phyloP scores from a whole-genome alignment of 2,113 vertebrate species.

The Turnix velox region DNA sequence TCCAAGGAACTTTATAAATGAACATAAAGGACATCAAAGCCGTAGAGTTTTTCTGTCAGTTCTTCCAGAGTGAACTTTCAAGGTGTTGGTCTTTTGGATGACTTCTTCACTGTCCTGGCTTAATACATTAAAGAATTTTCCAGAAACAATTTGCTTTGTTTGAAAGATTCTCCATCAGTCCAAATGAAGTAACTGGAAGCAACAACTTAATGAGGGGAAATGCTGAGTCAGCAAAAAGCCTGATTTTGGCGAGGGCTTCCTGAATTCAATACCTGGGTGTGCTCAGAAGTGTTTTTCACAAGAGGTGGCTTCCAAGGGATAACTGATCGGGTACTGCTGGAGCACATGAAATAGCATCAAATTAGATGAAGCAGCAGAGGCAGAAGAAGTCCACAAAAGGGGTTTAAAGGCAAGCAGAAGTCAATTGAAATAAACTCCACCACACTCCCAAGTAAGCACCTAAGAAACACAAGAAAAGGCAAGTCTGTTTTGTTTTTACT shows the following conservation, averaged over 20 bases:
- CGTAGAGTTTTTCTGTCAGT: neutral
- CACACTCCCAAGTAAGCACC: neutral
- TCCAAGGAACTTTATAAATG: neutral
- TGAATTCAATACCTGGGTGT: neutral
- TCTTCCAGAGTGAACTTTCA: neutral
- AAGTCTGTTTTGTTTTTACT: rapidly evolving
- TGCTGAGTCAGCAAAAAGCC: neutral
- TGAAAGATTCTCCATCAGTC: neutral
- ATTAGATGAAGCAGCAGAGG: neutral
- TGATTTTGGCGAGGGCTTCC: neutral
- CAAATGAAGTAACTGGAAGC: neutral
- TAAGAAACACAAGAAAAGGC: neutral
- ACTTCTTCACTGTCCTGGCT: neutral
- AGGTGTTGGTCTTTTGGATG: neutral
- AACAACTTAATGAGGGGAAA: neutral
- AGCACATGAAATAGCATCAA: neutral
- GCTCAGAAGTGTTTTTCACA: neutral
- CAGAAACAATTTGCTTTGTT: neutral
- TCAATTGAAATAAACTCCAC: neutral
- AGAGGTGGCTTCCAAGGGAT: neutral
- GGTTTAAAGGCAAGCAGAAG: rapidly evolving
- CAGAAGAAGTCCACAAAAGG: neutral
- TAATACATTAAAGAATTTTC: neutral
- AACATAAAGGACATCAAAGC: neutral
- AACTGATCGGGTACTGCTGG: neutral